Base-by-base conservation (phyloP, 2,888 invertebrate genomes). In the Drosophila paucipuncta region DNA sequence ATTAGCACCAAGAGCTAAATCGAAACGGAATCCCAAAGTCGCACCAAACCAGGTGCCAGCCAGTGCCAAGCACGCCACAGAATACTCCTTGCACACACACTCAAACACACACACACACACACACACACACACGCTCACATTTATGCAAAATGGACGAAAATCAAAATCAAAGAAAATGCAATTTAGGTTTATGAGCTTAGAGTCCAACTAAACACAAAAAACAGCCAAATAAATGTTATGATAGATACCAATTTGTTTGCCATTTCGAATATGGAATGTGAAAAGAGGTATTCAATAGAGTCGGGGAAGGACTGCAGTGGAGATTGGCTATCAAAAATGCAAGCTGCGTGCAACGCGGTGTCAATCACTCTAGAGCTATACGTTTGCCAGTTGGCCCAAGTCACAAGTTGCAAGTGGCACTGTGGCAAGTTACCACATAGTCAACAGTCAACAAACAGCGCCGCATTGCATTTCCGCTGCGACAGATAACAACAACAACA, bases 391-490 rank as follows among this genome's bases (percentile, higher is more conserved):
- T 57, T 58, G 28, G 64, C 54, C 25, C 25, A 47, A 54, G 60
- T 65, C 50, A 41, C 64, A 41, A 30, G 74, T 61, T 22, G 77
- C 78, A 72, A 58, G 67, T 63, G 35, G 66, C 76, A 58, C 60
- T 13, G 54, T 64, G 50, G 66, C 76, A 67, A 63, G 53, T 53
- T 68, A 57, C 77, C 67, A 71, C 78, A 79, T 41, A 80, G 68
- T 43, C 58, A 69, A 66, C 68, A 50, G 25, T 47, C 47, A 47
- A 47, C 47, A 68, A 63, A 81, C 63, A 66, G 66, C 61, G 72
- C 81, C 78, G 68, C 78, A 78, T 68, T 75, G 87, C 85, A 89
- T 88, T 85, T 85, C 84, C 84, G 90, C 85, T 85, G 84, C 84
- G 84, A 85, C 84, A 84, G 88, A 68, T 64, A 76, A 70, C 77